Conservation (phyloP, 1,140 invertebrate genomes). For the Vanessa tameamea region DNA sequence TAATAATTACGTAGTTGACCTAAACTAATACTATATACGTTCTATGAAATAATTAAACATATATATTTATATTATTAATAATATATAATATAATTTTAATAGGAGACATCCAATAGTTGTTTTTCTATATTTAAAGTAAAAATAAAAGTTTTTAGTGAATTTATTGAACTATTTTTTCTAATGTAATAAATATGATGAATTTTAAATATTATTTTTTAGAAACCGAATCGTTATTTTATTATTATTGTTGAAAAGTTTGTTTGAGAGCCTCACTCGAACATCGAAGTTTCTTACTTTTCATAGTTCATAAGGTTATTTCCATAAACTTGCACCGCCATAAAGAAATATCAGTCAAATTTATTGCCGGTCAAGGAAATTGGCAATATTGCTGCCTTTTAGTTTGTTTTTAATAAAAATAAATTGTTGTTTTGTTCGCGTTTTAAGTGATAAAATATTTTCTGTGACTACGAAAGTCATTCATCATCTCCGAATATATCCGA, state of each 20-base stretch:
- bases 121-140: too few relatives aligned
- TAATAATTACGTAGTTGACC: background rate
- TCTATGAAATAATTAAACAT: background rate
- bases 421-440: too few relatives aligned
- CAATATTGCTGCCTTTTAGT: too few relatives aligned
- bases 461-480: too few relatives aligned
- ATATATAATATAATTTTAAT: too few relatives aligned
- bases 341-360: constrained; percentile 21
- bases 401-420: too few relatives aligned
- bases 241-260: background rate
- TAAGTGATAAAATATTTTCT: too few relatives aligned
- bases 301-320: constrained; percentile 10
- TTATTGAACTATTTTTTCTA: too few relatives aligned
- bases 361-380: constrained; percentile 16
- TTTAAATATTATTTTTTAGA: background rate
- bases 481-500: too few relatives aligned
- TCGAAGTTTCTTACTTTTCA: background rate
- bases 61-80: background rate
- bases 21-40: background rate
- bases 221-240: background rate
- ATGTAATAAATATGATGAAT: too few relatives aligned
- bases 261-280: background rate
- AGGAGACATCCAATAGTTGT: too few relatives aligned
- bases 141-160: too few relatives aligned
- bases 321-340: constrained; percentile 12